A percentile compares a stretch with the other conserved stretches of the same genome.
Evolutionary conservation across 2,797 vertebrate species (phyloP).

Genomic region (Oreortyx pictus): DNA sequence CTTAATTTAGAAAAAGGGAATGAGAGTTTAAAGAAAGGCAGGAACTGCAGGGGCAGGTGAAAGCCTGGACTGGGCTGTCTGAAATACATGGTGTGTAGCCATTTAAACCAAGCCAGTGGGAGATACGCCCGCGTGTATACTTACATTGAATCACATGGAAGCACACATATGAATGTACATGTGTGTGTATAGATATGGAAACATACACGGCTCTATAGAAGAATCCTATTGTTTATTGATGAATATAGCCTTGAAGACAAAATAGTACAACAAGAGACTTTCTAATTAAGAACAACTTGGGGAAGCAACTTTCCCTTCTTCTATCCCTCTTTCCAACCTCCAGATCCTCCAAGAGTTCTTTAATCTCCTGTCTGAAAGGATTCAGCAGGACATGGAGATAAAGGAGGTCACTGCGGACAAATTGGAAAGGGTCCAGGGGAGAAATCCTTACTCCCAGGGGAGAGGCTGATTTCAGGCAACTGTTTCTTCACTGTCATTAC

Average conservation of each 20-base stretch:
- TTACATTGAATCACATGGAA: not conserved
- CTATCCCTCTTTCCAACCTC: not conserved
- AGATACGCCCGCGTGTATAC: not conserved
- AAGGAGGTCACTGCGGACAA: not conserved
- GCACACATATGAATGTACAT: not conserved
- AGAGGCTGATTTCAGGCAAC: not conserved
- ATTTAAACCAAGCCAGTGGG: not conserved
- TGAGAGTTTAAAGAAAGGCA: not conserved
- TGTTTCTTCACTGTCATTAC: not conserved
- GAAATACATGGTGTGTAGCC: not conserved
- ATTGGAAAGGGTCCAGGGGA: not conserved
- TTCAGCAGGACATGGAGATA: not conserved
- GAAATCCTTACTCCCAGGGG: not conserved
- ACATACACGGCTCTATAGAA: not conserved
- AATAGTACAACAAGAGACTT: not conserved
- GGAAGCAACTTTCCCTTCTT: not conserved
- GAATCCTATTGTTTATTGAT: not conserved
- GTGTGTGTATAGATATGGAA: not conserved
- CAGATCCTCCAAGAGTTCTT: not conserved
- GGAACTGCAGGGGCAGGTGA: not conserved
- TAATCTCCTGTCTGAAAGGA: not conserved
- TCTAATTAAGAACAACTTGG: not conserved
- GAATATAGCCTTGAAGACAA: not conserved
- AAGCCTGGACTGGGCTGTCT: not conserved
- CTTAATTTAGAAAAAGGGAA: not conserved